These are phyloP conservation scores for Leucoraja erinaceus DNA, from an alignment of 2,113 vertebrate species.

Conservation along the genomic window DNA sequence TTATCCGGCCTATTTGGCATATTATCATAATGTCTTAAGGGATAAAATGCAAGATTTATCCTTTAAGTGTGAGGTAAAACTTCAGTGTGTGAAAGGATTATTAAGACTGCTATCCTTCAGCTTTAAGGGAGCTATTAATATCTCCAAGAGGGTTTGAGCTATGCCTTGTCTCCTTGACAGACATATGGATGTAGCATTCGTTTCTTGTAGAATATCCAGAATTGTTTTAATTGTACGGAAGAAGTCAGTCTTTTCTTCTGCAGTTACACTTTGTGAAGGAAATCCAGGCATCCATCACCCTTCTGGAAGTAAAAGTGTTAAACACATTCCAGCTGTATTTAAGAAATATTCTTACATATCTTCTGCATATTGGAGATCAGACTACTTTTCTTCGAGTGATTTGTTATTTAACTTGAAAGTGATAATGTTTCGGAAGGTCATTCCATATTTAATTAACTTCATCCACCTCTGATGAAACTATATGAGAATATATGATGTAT, in stretches of 20 bases:
- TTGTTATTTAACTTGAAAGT: not conserved
- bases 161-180: not conserved
- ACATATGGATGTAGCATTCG: not conserved
- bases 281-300: not conserved
- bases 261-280: not conserved
- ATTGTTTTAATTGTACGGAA: not conserved
- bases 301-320: not conserved
- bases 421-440: not conserved
- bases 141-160: not conserved
- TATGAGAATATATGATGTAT: not conserved
- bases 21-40: slow-evolving; percentile 10
- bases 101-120: not conserved
- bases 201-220: not conserved
- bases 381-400: not conserved
- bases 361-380: not conserved
- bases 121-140: not conserved
- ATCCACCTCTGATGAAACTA: not conserved
- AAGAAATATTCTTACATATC: not conserved
- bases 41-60: slow-evolving; percentile 26
- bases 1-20: not conserved
- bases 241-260: not conserved
- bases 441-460: not conserved
- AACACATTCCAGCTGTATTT: not conserved
- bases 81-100: not conserved
- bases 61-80: not conserved